A percentile compares a stretch with the other conserved stretches of the same genome.
Conservation (phyloP, 1,140 invertebrate genomes). For the roundworm (Caenorhabditis elegans) region WBcel235 BX284603.4:9949001-9949500, state of each 20-base stretch:
- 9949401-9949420: too few relatives aligned
- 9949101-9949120: not conserved
- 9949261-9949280: too few relatives aligned
- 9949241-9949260: conserved; percentile 10
- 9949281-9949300: too few relatives aligned
- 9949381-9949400: too few relatives aligned
- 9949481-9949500: too few relatives aligned
- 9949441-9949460: too few relatives aligned
- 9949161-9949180: not conserved
- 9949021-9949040: not conserved
- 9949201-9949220: not conserved
- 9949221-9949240: not conserved
- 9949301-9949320: too few relatives aligned
- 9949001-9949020: not conserved
- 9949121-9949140: conserved; percentile 1
- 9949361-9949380: too few relatives aligned
- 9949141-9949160: not conserved
- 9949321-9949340: too few relatives aligned
- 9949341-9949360: too few relatives aligned
- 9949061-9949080: not conserved
- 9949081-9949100: not conserved
- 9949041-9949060: not conserved
- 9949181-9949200: not conserved
- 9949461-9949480: too few relatives aligned
- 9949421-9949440: too few relatives aligned